A percentile compares a stretch with the other conserved stretches of the same genome.
These are phyloP conservation scores for Drosophila sp. DNA, from an alignment of 1,140 invertebrate genomes.

Conservation along the genomic window DNA sequence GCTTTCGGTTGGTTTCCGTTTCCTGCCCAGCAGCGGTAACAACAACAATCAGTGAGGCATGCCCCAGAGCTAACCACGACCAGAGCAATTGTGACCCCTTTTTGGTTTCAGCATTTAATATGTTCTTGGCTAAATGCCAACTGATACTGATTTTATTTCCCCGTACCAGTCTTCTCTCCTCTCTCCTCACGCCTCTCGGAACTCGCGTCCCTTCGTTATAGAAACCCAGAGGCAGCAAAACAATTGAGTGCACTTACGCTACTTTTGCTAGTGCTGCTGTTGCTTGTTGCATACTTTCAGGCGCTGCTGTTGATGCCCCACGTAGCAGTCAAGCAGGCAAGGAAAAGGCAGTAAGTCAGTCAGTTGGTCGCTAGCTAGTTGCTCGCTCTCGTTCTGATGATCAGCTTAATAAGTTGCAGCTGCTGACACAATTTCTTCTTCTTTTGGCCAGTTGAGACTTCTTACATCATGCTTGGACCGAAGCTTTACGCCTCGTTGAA, in stretches of 20 bases:
- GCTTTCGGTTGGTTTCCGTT: slow-evolving; percentile 9
- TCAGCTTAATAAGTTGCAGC: slow-evolving; percentile 63
- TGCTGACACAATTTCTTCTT: slow-evolving; percentile 69
- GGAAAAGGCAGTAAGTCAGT: slow-evolving; percentile 46
- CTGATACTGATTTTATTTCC: slow-evolving; percentile 47
- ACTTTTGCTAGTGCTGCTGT: slow-evolving; percentile 29
- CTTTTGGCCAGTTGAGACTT: slow-evolving; percentile 52
- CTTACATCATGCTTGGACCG: slow-evolving; percentile 18
- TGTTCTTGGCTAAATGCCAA: slow-evolving; percentile 68
- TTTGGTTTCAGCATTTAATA: slow-evolving; percentile 54
- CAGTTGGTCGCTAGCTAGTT: slow-evolving; percentile 35
- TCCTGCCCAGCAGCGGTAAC: background rate
- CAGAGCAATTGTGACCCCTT: slow-evolving; percentile 11
- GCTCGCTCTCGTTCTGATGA: slow-evolving; percentile 41
- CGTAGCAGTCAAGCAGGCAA: slow-evolving; percentile 36
- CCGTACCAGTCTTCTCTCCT: too few relatives aligned
- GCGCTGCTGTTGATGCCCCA: slow-evolving; percentile 42
- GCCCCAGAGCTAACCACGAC: background rate
- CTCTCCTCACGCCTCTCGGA: background rate
- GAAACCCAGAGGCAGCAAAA: slow-evolving; percentile 43
- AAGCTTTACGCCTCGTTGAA: slow-evolving; percentile 65
- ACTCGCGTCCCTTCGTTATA: background rate
- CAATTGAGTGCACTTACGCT: slow-evolving; percentile 62
- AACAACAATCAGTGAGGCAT: background rate
- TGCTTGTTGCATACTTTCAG: slow-evolving; percentile 71